Evolutionary conservation across 2,797 vertebrate genomes (phyloP).

Genomic region (Onychomys leucogaster): DNA sequence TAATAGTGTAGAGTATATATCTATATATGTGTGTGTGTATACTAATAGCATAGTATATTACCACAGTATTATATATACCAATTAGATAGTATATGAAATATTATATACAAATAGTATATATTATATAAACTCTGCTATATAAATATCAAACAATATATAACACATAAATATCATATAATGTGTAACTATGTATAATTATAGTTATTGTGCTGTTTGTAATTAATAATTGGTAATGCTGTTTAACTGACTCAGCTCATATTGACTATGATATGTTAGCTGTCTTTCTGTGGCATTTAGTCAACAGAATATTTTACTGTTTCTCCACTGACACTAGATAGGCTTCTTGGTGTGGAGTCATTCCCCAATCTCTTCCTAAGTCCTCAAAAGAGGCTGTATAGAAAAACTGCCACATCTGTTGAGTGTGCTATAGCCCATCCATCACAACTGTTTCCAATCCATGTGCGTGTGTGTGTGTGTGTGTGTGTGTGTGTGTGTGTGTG

Average conservation of each 20-base stretch:
- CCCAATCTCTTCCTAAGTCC: slow-evolving; percentile 35
- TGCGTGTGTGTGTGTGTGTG: not conserved
- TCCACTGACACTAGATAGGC: not conserved
- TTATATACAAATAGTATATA: not conserved
- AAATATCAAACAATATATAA: not conserved
- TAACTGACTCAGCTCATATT: not conserved
- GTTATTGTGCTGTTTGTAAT: not conserved
- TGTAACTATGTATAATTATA: not conserved
- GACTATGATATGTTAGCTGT: not conserved
- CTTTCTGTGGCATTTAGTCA: not conserved
- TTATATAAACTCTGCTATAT: not conserved
- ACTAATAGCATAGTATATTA: not conserved
- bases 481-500: not conserved
- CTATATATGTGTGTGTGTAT: not conserved
- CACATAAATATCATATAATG: not conserved
- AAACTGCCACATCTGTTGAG: not conserved
- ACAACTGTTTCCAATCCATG: slow-evolving; percentile 31
- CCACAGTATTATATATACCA: not conserved
- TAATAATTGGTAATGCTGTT: not conserved
- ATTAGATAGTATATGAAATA: not conserved
- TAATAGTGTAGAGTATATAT: not conserved
- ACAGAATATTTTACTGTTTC: slow-evolving; percentile 14
- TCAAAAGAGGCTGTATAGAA: slow-evolving; percentile 14
- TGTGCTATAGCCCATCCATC: not conserved
- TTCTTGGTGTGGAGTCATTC: slow-evolving; percentile 51